Evolutionary conservation across 37 sponge, comb jelly and placozoan species (phyloP), one percentile per base, ranked within the genome.

Genomic region (Beroe forskalii): DNA sequence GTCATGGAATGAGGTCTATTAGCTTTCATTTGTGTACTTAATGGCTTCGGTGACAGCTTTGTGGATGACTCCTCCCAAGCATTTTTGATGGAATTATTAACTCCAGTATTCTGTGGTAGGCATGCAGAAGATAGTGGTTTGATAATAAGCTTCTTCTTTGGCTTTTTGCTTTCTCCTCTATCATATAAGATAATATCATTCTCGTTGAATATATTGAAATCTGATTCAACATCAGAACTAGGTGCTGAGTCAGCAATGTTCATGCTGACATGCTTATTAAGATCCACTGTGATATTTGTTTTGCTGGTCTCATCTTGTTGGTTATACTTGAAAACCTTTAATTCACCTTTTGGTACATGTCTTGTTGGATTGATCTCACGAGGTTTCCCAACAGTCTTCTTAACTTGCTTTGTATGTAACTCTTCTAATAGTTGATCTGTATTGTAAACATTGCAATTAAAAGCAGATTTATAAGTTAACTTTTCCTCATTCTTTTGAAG

Each of bases 41-140:
- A 17, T 6, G 55, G 55, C 12, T 48, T 48, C 12, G 55, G 12
- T 48, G 55, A 48, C 12, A 48, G 30, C 55, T 43, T 44, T 80
- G 86, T 20, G 27, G 35, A 25, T 20, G 86, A 38, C 14, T 9
- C 40, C n/a, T 27, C 35, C 72, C 72, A 69, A 33, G 72, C 72
- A 69, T 69, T 69, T 35, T 69, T 69, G 28, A 33, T 17, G 25
- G 66, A 6, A 20, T 55, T 55, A 55, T 19, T 63, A 3, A 63
- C 20, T 63, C n/a, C n/a, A n/a, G 66, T 63, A 4, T 24, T 23
- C 25, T 24, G 25, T 36, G 32, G 20, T 36, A 36, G 2, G 14
- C 37, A 32, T 36, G 72, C 37, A 69, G 38, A 32, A 14, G 72
- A 69, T 69, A 80, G n/a, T 37, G 86, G 86, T 43, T 80, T 80